Evolutionary conservation across 2,113 vertebrate species (phyloP).

Genomic region (Labrus mixtus): DNA sequence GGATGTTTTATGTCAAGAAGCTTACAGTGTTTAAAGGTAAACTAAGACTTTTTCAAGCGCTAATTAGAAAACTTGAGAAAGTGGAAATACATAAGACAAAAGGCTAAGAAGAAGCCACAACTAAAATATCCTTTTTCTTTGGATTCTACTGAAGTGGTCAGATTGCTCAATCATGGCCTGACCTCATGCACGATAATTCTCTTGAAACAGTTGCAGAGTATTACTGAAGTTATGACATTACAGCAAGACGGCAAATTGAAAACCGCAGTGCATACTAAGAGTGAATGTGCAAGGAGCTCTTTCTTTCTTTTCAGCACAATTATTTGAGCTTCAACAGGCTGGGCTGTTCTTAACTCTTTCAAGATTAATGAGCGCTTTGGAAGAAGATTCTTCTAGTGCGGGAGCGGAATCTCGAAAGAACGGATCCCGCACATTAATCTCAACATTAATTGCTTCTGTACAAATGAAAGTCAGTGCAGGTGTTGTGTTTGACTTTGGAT

Average conservation of each 20-base stretch:
- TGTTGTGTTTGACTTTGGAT: conserved; percentile 9
- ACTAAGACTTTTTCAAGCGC: not conserved
- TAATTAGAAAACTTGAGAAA: not conserved
- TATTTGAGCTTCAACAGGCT: conserved; percentile 31
- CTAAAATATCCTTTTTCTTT: not conserved
- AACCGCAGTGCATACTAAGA: not conserved
- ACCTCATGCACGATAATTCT: not conserved
- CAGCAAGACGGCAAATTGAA: not conserved
- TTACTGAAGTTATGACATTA: not conserved
- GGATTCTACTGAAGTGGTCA: not conserved
- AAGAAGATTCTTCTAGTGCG: conserved; percentile 47
- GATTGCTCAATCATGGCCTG: not conserved
- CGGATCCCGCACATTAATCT: conserved; percentile 54
- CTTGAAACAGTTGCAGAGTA: not conserved
- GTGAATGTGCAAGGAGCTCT: not conserved
- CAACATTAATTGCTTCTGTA: conserved; percentile 55
- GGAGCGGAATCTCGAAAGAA: conserved; percentile 56
- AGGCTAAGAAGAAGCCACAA: not conserved
- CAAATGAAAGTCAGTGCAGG: conserved; percentile 45
- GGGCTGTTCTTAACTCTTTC: conserved; percentile 44
- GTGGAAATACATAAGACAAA: not conserved
- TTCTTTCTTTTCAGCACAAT: conserved; percentile 24
- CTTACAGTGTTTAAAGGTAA: not conserved
- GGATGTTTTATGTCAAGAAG: not conserved
- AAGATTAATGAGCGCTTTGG: conserved; percentile 68